Conservation (phyloP, 23 tunicate species). For the Halocynthia aurantium region DNA sequence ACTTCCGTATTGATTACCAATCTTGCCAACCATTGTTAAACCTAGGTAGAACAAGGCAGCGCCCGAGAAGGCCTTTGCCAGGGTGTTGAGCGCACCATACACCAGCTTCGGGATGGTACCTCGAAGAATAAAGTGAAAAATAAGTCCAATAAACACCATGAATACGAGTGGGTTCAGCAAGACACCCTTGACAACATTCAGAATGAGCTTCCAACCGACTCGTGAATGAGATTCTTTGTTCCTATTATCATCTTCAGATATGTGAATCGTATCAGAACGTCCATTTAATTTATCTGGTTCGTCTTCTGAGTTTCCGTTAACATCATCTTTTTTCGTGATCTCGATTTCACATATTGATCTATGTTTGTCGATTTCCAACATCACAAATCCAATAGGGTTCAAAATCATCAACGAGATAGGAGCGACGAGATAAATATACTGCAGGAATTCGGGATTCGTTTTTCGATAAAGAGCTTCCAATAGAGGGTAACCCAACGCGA, state of each 20-base stretch:
- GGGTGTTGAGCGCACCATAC: conserved; percentile 22
- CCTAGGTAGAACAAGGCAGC: conserved; percentile 88
- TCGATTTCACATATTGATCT: conserved; percentile 16
- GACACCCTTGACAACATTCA: conserved; percentile 32
- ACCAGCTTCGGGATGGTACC: conserved; percentile 49
- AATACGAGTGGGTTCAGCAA: conserved; percentile 61
- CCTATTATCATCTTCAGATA: background rate
- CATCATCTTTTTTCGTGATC: background rate
- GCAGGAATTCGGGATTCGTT: conserved; percentile 65
- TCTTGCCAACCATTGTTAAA: conserved; percentile 80
- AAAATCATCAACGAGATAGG: conserved; percentile 67
- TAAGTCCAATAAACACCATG: conserved; percentile 87
- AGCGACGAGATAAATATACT: conserved; percentile 79
- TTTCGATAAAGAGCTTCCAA: conserved; percentile 49
- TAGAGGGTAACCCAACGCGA: conserved; percentile 90
- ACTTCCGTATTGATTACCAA: conserved; percentile 50
- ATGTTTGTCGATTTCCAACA: conserved; percentile 70
- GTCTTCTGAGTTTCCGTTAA: background rate
- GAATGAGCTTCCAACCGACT: background rate
- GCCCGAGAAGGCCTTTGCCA: conserved; percentile 68
- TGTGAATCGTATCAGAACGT: background rate
- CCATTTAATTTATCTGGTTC: background rate
- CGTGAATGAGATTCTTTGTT: background rate
- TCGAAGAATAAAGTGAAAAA: conserved; percentile 71
- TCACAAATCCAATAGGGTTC: conserved; percentile 74